Percentiles rank a stretch among this genome's conserved stretches.
Conservation (phyloP, 2,888 invertebrate species). For the Operophtera brumata region DNA sequence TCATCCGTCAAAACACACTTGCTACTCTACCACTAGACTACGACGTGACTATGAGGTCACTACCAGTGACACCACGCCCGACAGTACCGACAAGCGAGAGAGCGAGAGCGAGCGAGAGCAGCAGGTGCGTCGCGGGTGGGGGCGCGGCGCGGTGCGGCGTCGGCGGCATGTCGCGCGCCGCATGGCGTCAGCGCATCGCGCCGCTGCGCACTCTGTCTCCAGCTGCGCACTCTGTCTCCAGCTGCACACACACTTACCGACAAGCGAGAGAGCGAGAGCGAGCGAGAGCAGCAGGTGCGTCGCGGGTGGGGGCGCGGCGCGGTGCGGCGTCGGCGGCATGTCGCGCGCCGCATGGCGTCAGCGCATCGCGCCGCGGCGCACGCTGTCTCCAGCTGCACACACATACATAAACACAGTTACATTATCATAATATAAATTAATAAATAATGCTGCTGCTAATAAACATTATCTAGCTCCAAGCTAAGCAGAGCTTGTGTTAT, state of each 20-base stretch:
- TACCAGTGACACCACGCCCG: neutral
- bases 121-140: conserved; percentile 55
- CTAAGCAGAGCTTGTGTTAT: no score
- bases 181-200: conserved; percentile 68
- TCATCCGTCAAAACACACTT: no score
- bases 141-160: conserved; percentile 62
- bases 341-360: conserved; percentile 69
- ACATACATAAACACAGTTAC: neutral
- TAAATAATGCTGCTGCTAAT: no score
- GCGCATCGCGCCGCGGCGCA: conserved; percentile 52
- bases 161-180: conserved; percentile 63
- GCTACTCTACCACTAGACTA: no score
- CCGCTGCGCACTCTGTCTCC: conserved; percentile 34
- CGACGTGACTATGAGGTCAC: no score
- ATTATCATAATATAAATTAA: no score
- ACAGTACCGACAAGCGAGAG: conserved; percentile 44
- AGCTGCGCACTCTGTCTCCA: no score
- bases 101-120: conserved; percentile 61
- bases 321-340: conserved; percentile 63
- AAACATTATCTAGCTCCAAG: no score
- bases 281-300: conserved; percentile 61
- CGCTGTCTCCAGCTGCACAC: neutral
- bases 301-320: conserved; percentile 57
- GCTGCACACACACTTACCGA: no score
- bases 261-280: conserved; percentile 49